Conservation (phyloP, 2,113 vertebrate genomes). For the Ptilorrhoa leucosticta region DNA sequence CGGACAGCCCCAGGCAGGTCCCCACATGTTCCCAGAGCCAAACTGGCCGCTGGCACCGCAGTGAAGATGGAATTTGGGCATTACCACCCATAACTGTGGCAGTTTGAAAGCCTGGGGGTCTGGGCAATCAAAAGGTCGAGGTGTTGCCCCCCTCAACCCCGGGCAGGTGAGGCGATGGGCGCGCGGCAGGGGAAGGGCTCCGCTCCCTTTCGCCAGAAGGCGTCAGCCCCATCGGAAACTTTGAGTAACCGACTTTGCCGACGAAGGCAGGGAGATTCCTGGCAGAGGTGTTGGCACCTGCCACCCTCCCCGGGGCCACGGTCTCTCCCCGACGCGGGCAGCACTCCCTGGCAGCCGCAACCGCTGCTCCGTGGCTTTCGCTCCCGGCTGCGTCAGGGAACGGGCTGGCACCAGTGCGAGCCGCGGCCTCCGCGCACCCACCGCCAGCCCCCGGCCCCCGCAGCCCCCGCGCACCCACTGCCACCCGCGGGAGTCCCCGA, state of each 20-base stretch:
- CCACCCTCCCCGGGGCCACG: not conserved
- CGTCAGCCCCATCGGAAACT: constrained; percentile 1
- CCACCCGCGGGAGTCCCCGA: not conserved
- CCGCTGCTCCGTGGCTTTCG: rapidly evolving
- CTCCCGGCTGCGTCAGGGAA: not conserved
- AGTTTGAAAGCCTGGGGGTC: rapidly evolving
- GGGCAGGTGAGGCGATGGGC: not conserved
- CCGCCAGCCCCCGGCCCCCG: no score
- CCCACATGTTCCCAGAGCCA: rapidly evolving
- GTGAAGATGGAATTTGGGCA: not conserved
- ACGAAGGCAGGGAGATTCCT: not conserved
- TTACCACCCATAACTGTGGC: rapidly evolving
- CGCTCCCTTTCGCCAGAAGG: not conserved
- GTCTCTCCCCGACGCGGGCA: not conserved
- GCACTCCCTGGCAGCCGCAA: not conserved
- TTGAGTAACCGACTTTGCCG: not conserved
- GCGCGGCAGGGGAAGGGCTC: not conserved
- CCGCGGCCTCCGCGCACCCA: rapidly evolving
- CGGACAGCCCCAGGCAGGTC: not conserved
- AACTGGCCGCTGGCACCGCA: rapidly evolving
- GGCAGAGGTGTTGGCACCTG: not conserved
- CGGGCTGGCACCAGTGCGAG: rapidly evolving
- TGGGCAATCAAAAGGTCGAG: rapidly evolving
- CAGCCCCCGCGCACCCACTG: rapidly evolving
- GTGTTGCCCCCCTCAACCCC: not conserved